Percentiles rank a stretch among this genome's conserved stretches.
These are phyloP conservation scores for Drosophila littoralis DNA, from an alignment of 1,140 invertebrate genomes.

Conservation along the genomic window DNA sequence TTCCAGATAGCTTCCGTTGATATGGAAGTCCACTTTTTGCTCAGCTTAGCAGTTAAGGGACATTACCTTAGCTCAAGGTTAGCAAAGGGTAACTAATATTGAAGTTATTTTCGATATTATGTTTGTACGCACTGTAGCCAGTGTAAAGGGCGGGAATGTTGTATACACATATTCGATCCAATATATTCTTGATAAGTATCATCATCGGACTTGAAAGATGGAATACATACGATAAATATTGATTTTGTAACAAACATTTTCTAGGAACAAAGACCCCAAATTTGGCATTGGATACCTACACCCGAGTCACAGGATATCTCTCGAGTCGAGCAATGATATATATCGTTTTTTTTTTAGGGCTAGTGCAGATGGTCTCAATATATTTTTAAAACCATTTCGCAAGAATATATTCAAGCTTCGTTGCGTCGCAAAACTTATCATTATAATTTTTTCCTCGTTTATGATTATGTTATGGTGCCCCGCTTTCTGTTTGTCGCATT, in stretches of 20 bases:
- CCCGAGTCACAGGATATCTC: too few relatives aligned
- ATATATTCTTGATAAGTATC: not conserved
- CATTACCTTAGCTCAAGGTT: not conserved
- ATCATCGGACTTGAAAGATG: not conserved
- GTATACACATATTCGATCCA: too few relatives aligned
- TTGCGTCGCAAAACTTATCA: not conserved
- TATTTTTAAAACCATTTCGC: not conserved
- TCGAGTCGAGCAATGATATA: too few relatives aligned
- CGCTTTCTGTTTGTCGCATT: slow-evolving; percentile 31
- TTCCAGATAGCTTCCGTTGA: not conserved
- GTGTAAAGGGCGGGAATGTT: too few relatives aligned
- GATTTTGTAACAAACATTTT: not conserved
- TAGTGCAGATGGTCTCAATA: too few relatives aligned
- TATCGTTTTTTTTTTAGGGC: too few relatives aligned
- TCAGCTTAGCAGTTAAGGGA: not conserved
- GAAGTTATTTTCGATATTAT: not conserved
- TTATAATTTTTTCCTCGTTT: slow-evolving; percentile 17
- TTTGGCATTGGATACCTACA: too few relatives aligned
- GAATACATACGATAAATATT: not conserved
- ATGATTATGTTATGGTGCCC: slow-evolving; percentile 29
- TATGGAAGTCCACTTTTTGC: not conserved
- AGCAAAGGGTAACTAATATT: not conserved
- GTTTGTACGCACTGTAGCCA: not conserved
- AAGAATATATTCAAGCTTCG: not conserved
- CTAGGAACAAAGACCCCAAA: too few relatives aligned